phyloP scores from a whole-genome alignment of 2,888 invertebrate species.

The Troides oblongomaculatus region DNA sequence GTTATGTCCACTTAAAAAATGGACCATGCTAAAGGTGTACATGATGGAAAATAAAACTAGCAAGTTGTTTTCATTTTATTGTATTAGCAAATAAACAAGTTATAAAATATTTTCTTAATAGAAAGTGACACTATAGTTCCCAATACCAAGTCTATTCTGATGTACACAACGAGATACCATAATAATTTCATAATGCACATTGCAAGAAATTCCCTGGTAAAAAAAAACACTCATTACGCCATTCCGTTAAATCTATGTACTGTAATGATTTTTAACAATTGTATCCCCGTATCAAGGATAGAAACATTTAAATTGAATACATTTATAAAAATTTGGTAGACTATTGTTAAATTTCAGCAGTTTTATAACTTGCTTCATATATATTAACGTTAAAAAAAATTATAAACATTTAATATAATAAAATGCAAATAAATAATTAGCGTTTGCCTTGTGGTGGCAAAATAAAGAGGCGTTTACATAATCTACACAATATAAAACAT shows the following conservation, averaged over 20 bases:
- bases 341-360: slow-evolving; percentile 50
- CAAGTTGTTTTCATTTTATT: slow-evolving; percentile 80
- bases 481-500: slow-evolving; percentile 78
- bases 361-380: slow-evolving; percentile 64
- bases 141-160: slow-evolving; percentile 55
- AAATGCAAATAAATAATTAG: slow-evolving; percentile 80
- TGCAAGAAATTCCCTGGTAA: slow-evolving; percentile 23
- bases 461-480: slow-evolving; percentile 69
- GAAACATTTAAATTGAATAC: slow-evolving; percentile 15
- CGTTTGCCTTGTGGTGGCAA: slow-evolving; percentile 64
- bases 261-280: slow-evolving; percentile 17
- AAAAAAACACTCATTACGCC: slow-evolving; percentile 33
- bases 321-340: slow-evolving; percentile 31
- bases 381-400: slow-evolving; percentile 67
- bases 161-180: slow-evolving; percentile 48
- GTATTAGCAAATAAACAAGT: slow-evolving; percentile 81
- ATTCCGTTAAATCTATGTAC: slow-evolving; percentile 26
- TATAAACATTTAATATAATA: slow-evolving; percentile 72
- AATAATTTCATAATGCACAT: slow-evolving; percentile 36
- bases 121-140: slow-evolving; percentile 67
- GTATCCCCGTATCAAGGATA: slow-evolving; percentile 16
- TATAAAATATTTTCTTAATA: slow-evolving; percentile 78
- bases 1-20: too few species aligned
- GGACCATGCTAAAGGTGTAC: background rate
- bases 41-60: slow-evolving; percentile 46